Evolutionary conservation across 1,140 invertebrate genomes (phyloP).

Genomic region (Zophobas atratus): DNA sequence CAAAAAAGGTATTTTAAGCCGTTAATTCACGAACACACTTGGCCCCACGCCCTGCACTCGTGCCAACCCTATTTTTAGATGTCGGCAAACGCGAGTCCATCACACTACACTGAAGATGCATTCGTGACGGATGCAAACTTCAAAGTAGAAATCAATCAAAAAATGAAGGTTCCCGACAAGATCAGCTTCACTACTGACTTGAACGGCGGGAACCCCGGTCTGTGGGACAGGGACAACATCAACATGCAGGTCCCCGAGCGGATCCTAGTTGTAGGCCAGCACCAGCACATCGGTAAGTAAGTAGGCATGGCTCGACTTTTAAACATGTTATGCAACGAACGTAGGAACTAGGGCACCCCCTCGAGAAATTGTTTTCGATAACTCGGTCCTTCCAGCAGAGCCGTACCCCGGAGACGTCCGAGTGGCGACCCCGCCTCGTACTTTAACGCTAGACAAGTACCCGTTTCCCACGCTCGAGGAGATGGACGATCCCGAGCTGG

Average conservation of each 20-base stretch:
- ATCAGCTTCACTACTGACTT: constrained; percentile 79
- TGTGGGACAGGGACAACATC: constrained; percentile 82
- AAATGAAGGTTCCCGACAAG: constrained; percentile 85
- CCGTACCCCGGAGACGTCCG: constrained; percentile 73
- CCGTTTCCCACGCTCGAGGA: constrained; percentile 84
- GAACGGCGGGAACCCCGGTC: constrained; percentile 72
- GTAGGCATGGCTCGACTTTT: neutral
- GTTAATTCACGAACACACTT: too few species aligned
- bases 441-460: constrained; percentile 87
- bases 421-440: constrained; percentile 85
- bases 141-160: constrained; percentile 81
- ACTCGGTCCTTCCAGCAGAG: constrained; percentile 82
- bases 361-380: constrained; percentile 87
- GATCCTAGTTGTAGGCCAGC: constrained; percentile 88
- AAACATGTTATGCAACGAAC: neutral
- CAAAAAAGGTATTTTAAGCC: too few species aligned
- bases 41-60: neutral
- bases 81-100: constrained; percentile 62
- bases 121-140: constrained; percentile 80
- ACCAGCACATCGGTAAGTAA: constrained; percentile 79
- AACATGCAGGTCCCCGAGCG: constrained; percentile 93
- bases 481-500: constrained; percentile 65
- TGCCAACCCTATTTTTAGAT: constrained; percentile 52
- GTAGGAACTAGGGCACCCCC: constrained; percentile 84
- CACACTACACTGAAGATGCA: constrained; percentile 71